These are phyloP conservation scores for Podarcis lilfordi DNA, from an alignment of 2,797 vertebrate species.

Conservation along the genomic window DNA sequence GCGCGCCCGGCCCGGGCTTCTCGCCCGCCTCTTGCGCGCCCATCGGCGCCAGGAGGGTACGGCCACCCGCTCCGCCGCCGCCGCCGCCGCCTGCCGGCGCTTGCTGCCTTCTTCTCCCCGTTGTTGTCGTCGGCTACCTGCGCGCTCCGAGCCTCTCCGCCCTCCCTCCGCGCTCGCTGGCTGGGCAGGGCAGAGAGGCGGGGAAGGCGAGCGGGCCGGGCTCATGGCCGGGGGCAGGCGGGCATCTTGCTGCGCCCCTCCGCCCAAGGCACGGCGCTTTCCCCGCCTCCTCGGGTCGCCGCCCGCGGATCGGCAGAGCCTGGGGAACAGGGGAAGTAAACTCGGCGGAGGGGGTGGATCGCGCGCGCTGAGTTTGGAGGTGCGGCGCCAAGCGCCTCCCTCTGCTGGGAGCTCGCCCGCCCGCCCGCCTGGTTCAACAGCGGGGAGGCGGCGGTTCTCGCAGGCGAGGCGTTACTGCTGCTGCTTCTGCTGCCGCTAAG, in stretches of 20 bases:
- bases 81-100: slow-evolving; percentile 37
- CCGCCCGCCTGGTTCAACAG: slow-evolving; percentile 69
- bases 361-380: neutral
- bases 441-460: slow-evolving; percentile 45
- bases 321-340: neutral
- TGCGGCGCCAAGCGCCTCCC: slow-evolving; percentile 49
- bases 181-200: slow-evolving; percentile 38
- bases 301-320: neutral
- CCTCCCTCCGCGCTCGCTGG: slow-evolving; percentile 35
- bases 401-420: slow-evolving; percentile 61
- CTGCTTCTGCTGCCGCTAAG: slow-evolving; percentile 40
- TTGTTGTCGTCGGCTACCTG: slow-evolving; percentile 29
- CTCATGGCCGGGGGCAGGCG: slow-evolving; percentile 48
- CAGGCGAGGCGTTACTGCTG: slow-evolving; percentile 32
- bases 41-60: slow-evolving; percentile 49
- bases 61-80: slow-evolving; percentile 36
- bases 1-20: neutral
- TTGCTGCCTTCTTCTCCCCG: slow-evolving; percentile 23
- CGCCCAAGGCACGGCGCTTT: slow-evolving; percentile 21
- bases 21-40: slow-evolving; percentile 36
- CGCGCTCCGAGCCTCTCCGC: slow-evolving; percentile 24
- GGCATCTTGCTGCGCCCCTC: neutral
- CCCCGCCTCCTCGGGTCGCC: neutral
- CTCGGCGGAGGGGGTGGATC: neutral
- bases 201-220: slow-evolving; percentile 52